phyloP scores from a whole-genome alignment of 2,113 vertebrate genomes.

The Prunella fulvescens region DNA sequence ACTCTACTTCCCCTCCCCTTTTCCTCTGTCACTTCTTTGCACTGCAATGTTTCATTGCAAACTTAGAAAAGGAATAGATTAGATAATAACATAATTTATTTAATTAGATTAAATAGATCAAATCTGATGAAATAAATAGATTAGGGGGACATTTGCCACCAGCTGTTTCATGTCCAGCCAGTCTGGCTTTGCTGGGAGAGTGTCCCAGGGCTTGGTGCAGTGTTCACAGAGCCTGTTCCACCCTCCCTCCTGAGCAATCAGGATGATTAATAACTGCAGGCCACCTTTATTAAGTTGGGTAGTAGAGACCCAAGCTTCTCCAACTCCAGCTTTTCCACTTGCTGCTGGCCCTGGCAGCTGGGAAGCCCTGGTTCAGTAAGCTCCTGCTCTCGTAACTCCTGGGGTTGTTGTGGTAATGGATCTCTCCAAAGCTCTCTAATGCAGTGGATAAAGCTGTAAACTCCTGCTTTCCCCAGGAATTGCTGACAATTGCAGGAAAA shows the following conservation, averaged over 20 bases:
- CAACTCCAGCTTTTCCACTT: background rate
- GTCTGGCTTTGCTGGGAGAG: background rate
- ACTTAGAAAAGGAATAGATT: background rate
- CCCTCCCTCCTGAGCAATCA: background rate
- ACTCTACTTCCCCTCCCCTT: background rate
- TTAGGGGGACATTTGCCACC: background rate
- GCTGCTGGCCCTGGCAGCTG: background rate
- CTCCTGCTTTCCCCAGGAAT: background rate
- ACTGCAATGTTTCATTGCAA: background rate
- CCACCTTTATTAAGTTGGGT: background rate
- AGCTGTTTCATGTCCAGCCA: background rate
- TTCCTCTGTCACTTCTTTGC: background rate
- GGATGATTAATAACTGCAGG: background rate
- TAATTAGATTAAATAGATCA: background rate
- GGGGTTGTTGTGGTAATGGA: background rate
- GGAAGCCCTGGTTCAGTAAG: background rate
- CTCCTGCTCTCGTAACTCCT: background rate
- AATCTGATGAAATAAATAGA: background rate
- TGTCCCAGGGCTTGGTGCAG: no score
- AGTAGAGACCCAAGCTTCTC: background rate
- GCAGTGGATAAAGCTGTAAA: background rate
- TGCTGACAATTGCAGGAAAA: constrained; percentile 12
- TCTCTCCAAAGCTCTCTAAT: background rate
- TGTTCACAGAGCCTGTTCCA: background rate
- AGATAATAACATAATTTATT: background rate